Conservation (phyloP, 2,113 vertebrate species). For the Bufo bufo region DNA sequence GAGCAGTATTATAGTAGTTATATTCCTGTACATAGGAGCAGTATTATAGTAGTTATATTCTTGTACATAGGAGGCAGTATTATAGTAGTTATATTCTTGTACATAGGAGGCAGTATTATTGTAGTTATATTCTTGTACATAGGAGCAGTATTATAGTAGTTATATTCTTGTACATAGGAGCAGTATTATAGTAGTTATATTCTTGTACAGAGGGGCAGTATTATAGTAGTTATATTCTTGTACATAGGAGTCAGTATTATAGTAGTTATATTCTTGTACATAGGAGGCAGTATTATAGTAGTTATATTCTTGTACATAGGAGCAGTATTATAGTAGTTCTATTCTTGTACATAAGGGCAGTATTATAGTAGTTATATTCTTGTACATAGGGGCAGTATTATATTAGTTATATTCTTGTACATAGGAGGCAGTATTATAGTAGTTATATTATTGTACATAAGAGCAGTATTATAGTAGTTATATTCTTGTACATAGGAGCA, state of each 20-base stretch:
- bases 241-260: not conserved
- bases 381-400: too few relatives aligned
- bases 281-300: not conserved
- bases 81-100: constrained; percentile 14
- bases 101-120: not conserved
- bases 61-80: constrained; percentile 1
- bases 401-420: too few relatives aligned
- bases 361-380: too few relatives aligned
- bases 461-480: too few relatives aligned
- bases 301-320: not conserved
- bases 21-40: not conserved
- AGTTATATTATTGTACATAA: too few relatives aligned
- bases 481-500: too few relatives aligned
- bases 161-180: not conserved
- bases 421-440: too few relatives aligned
- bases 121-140: not conserved
- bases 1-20: too few relatives aligned
- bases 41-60: constrained; percentile 23
- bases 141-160: not conserved
- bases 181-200: constrained; percentile 12
- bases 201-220: not conserved
- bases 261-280: not conserved
- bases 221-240: not conserved
- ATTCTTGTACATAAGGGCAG: too few relatives aligned
- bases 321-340: not conserved